Base-by-base conservation (phyloP, 1,140 invertebrate species). In the Pentalonia nigronervosa region DNA sequence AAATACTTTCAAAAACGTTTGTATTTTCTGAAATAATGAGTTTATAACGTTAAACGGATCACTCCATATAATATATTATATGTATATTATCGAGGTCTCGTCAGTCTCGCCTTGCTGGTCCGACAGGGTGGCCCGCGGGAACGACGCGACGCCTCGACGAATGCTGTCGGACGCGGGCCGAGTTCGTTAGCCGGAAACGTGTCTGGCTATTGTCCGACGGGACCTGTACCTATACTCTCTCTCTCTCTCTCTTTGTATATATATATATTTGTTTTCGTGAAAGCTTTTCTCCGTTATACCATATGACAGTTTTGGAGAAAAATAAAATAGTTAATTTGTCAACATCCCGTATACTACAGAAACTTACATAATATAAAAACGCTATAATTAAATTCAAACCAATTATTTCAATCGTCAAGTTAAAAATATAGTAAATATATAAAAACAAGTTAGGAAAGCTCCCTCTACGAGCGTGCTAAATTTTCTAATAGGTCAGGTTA, bases 241-340 rank as follows among this genome's bases (percentile, higher is more conserved):
- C 41, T 41, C 41, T 1, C 41, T 41, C 41, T 41, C 41, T 41
- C 41, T 41, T n/a, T 67, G 14, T 67, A n/a, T n/a, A 30, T 30
- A 67, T 30, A 30, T 20, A 30, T n/a, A 76, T 76, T 76, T 76
- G 60, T 17, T 76, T 76, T 76, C 17, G n/a, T n/a, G 60, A 76
- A 76, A n/a, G 30, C 60, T 76, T n/a, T 76, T 14, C n/a, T 76
- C n/a, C n/a, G 4, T 6, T 76, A 76, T 76, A 76, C 14, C n/a
- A 76, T 76, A 23, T 53, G n/a, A 76, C 4, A 76, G n/a, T 76
- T n/a, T n/a, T 20, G 17, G 6, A n/a, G 60, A 76, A 76, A 76
- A 76, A 60, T n/a, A n/a, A n/a, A 76, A 76, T 76, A 76, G 60
- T 76, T 76, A n/a, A 76, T 76, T 76, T 76, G 60, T 76, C 30